Evolutionary conservation across 2,888 invertebrate species (phyloP).

Genomic region (Cantharis lateralis): DNA sequence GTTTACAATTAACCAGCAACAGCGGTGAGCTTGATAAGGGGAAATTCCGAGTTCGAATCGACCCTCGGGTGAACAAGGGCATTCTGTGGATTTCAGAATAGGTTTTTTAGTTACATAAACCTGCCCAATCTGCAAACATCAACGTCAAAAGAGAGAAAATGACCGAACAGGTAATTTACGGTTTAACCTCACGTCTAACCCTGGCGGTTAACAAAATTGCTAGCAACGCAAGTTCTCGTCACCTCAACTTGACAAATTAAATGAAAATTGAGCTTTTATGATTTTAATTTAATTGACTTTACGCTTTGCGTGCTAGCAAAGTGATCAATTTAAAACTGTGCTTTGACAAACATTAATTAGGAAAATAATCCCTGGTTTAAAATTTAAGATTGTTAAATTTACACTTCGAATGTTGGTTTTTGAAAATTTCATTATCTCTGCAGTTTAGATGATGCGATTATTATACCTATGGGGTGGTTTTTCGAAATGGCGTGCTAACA

Average conservation of each 20-base stretch:
- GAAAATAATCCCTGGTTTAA: not conserved
- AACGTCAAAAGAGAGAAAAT: too few relatives aligned
- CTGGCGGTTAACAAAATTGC: not conserved
- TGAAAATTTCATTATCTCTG: not conserved
- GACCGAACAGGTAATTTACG: not conserved
- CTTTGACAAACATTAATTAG: not conserved
- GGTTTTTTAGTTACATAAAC: too few relatives aligned
- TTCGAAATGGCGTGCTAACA: not conserved
- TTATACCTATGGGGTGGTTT: not conserved
- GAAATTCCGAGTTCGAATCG: too few relatives aligned
- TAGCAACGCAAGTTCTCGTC: not conserved
- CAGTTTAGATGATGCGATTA: not conserved
- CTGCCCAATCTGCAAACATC: too few relatives aligned
- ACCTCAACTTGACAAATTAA: not conserved
- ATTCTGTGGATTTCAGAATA: too few relatives aligned
- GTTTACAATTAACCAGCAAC: too few relatives aligned
- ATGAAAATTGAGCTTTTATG: not conserved
- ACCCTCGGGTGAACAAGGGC: too few relatives aligned
- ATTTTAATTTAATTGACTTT: not conserved
- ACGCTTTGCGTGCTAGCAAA: not conserved
- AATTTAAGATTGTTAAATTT: not conserved
- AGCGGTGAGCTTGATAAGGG: too few relatives aligned
- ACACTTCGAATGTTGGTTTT: not conserved
- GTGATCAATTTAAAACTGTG: not conserved
- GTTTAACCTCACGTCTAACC: not conserved